Evolutionary conservation across 2,113 vertebrate species (phyloP), one percentile per base, ranked within the genome.

Genomic region (Etheostoma cragini): DNA sequence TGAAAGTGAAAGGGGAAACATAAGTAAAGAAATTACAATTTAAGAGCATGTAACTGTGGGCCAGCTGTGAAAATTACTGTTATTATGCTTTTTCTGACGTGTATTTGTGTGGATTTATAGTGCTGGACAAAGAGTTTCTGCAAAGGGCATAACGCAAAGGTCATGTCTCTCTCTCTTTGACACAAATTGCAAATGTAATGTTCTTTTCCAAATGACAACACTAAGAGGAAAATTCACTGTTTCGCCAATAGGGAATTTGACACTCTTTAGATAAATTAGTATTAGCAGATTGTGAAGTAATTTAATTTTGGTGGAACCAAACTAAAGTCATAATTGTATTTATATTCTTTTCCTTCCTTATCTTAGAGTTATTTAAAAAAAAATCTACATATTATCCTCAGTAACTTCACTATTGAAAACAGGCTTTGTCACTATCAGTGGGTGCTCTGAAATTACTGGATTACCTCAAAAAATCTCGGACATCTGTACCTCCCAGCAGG

Each of bases 311-410:
- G 12, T 46, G 24, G 38, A 66, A 67, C 42, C n/a, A 73, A 81
- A 74, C 38, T 26, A 53, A 84, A 85, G 42, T 81, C 30, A 78
- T 72, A 81, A 76, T 84, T 81, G 58, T 42, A 70, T 88, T 83
- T 73, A 21, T 52, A 12, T 65, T 69, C 1, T 49, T 57, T 76
- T 66, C 42, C 0, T n/a, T 65, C n/a, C 50, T 53, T 64, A 85
- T 72, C 58, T 17, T 38, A n/a, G 3, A 69, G 22, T 81, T 72
- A 70, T 72, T 78, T 54, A n/a, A 81, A 66, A 26, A 26, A 26
- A 26, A 26, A 30, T 61, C 26, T 3, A 13, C 54, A 65, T n/a
- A 56, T 78, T 24, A 24, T 81, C 50, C 24, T 19, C 38, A 38
- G 5, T 14, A 77, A 17, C 46, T 56, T 58, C 19, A 21, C 11